These are phyloP conservation scores for Lordiphosa stackelbergi DNA, from an alignment of 1,140 invertebrate species.

Conservation along the genomic window DNA sequence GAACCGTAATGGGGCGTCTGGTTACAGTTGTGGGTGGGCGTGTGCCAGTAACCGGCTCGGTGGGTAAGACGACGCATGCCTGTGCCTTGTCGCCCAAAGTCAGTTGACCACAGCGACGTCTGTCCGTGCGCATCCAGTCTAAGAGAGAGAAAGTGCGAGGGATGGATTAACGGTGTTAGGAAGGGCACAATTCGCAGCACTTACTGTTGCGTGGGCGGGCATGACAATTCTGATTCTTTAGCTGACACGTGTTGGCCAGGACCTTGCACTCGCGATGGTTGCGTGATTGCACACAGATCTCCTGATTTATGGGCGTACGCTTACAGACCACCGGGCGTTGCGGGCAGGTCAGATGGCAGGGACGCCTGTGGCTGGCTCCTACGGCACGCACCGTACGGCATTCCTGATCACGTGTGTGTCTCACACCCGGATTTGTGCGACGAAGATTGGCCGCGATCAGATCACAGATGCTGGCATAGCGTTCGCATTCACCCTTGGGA, in stretches of 20 bases:
- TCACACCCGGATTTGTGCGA: constrained; percentile 3
- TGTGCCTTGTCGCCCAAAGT: constrained; percentile 50
- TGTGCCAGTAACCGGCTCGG: neutral
- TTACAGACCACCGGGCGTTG: constrained; percentile 21
- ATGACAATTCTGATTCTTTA: constrained; percentile 51
- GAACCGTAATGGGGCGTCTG: too few relatives aligned
- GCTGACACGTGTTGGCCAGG: constrained; percentile 48
- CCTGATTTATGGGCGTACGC: constrained; percentile 8
- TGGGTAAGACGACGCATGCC: constrained; percentile 12
- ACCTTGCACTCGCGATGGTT: constrained; percentile 39
- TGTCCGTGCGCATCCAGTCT: constrained; percentile 54
- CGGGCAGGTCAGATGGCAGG: constrained; percentile 40
- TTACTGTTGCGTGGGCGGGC: constrained; percentile 47
- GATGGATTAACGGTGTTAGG: neutral
- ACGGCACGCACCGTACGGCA: constrained; percentile 30
- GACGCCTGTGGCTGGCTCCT: constrained; percentile 15
- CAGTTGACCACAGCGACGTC: constrained; percentile 30
- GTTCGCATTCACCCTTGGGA: constrained; percentile 34
- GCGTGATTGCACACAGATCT: constrained; percentile 47
- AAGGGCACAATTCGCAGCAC: neutral
- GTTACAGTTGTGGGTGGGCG: neutral
- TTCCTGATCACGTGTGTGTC: constrained; percentile 37
- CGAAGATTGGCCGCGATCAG: constrained; percentile 20
- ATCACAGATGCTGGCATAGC: constrained; percentile 51
- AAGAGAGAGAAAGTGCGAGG: neutral